These are phyloP conservation scores for Hiodon tergisus DNA, from an alignment of 2,113 vertebrate genomes.

Conservation along the genomic window DNA sequence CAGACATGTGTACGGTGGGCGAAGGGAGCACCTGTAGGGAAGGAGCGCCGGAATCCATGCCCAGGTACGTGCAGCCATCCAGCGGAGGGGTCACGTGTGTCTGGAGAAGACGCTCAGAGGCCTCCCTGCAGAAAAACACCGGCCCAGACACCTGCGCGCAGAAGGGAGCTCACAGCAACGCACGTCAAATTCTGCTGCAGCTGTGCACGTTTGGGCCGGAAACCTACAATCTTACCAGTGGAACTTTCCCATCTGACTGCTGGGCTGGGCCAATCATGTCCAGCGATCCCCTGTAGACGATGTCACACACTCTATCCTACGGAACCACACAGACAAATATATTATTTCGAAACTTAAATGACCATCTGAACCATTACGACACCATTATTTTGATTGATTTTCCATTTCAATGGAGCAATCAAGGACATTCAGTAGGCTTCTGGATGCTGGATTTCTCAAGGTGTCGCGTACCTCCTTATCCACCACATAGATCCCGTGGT, in stretches of 20 bases:
- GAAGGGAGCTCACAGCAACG: neutral
- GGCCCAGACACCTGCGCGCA: conserved; percentile 78
- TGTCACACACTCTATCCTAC: conserved; percentile 72
- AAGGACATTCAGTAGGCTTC: neutral
- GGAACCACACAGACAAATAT: neutral
- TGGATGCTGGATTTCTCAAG: neutral
- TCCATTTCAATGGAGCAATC: neutral
- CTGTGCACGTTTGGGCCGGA: neutral
- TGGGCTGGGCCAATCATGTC: conserved; percentile 64
- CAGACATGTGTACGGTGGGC: neutral
- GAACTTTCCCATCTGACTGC: conserved; percentile 70
- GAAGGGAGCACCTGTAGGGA: conserved; percentile 72
- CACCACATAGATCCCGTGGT: conserved; percentile 79
- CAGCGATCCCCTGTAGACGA: conserved; percentile 74
- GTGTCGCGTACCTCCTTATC: conserved; percentile 61
- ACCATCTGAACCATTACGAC: neutral
- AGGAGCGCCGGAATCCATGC: conserved; percentile 84
- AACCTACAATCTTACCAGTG: conserved; percentile 65
- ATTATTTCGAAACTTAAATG: neutral
- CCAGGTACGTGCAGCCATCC: conserved; percentile 91
- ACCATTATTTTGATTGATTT: neutral
- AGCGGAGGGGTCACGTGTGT: conserved; percentile 81
- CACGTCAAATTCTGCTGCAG: neutral
- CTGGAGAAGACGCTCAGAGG: conserved; percentile 81
- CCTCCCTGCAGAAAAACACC: conserved; percentile 79